These are phyloP conservation scores for Drosophila siamana DNA, from an alignment of 2,888 invertebrate genomes.

Conservation along the genomic window DNA sequence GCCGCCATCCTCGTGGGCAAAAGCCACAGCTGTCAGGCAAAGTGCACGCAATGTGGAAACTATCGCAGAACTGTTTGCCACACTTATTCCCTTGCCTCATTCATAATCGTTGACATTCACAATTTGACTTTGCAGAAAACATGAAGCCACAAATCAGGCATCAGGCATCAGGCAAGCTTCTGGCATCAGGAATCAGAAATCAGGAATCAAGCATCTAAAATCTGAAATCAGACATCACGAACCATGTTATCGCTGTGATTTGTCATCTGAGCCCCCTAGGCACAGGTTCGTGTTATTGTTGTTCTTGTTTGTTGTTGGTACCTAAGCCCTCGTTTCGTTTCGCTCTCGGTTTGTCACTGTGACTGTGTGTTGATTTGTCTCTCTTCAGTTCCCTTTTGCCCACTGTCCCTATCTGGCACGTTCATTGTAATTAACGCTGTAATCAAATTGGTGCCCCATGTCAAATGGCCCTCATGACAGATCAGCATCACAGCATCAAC, in stretches of 20 bases:
- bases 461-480: slow-evolving; percentile 71
- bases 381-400: neutral
- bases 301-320: too few relatives aligned
- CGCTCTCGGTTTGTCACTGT: neutral
- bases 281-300: slow-evolving; percentile 13
- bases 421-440: slow-evolving; percentile 75
- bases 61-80: neutral
- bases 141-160: slow-evolving; percentile 57
- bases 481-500: slow-evolving; percentile 54
- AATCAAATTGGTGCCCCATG: slow-evolving; percentile 70
- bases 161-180: neutral
- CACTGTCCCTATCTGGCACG: slow-evolving; percentile 20
- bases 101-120: slow-evolving; percentile 33
- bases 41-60: slow-evolving; percentile 28
- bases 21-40: slow-evolving; percentile 29
- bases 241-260: slow-evolving; percentile 70
- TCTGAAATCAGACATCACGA: slow-evolving; percentile 59
- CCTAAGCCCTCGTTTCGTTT: neutral
- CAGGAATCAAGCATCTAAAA: slow-evolving; percentile 39
- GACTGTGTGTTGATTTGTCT: neutral
- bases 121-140: slow-evolving; percentile 54
- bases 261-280: slow-evolving; percentile 58
- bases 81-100: neutral
- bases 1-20: slow-evolving; percentile 1
- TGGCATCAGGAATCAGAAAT: slow-evolving; percentile 39